phyloP scores from a whole-genome alignment of 1,140 invertebrate genomes.

The Archegozetes longisetosus region DNA sequence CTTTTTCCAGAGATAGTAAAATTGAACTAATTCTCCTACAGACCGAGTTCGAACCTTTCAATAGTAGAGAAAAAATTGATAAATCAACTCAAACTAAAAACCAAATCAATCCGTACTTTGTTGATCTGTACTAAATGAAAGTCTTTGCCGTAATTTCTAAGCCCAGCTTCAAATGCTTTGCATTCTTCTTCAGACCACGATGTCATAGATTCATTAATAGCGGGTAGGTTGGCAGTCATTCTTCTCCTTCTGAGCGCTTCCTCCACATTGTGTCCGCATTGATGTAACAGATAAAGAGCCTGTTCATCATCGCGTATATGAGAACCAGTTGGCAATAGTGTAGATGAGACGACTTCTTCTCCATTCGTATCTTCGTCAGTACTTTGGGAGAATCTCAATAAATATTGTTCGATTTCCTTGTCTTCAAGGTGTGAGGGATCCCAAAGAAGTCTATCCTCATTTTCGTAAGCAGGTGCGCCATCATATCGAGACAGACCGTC shows the following conservation, averaged over 20 bases:
- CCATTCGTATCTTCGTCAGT: neutral
- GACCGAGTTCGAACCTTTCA: slow-evolving; percentile 70
- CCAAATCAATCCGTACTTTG: slow-evolving; percentile 45
- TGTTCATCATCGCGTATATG: slow-evolving; percentile 80
- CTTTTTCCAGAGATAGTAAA: slow-evolving; percentile 99
- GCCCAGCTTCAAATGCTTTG: slow-evolving; percentile 84
- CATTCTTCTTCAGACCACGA: slow-evolving; percentile 96
- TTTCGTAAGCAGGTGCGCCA: slow-evolving; percentile 79
- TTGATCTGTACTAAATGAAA: slow-evolving; percentile 87
- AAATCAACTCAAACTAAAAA: slow-evolving; percentile 16
- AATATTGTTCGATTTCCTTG: slow-evolving; percentile 33
- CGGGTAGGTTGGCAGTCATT: slow-evolving; percentile 51
- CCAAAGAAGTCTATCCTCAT: slow-evolving; percentile 89
- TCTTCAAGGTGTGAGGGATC: slow-evolving; percentile 59
- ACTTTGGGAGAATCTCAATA: neutral
- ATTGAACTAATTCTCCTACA: slow-evolving; percentile 91
- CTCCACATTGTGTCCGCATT: slow-evolving; percentile 85
- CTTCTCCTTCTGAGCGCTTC: slow-evolving; percentile 65
- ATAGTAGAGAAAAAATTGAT: too few species aligned
- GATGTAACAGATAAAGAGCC: slow-evolving; percentile 72
- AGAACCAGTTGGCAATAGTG: slow-evolving; percentile 17
- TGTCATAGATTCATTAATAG: slow-evolving; percentile 38
- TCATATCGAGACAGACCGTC: slow-evolving; percentile 62
- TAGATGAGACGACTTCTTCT: neutral
- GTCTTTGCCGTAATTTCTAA: slow-evolving; percentile 84